Evolutionary conservation across 1,140 invertebrate genomes (phyloP), one percentile per base, ranked within the genome.

Genomic region (Penaeus chinensis): DNA sequence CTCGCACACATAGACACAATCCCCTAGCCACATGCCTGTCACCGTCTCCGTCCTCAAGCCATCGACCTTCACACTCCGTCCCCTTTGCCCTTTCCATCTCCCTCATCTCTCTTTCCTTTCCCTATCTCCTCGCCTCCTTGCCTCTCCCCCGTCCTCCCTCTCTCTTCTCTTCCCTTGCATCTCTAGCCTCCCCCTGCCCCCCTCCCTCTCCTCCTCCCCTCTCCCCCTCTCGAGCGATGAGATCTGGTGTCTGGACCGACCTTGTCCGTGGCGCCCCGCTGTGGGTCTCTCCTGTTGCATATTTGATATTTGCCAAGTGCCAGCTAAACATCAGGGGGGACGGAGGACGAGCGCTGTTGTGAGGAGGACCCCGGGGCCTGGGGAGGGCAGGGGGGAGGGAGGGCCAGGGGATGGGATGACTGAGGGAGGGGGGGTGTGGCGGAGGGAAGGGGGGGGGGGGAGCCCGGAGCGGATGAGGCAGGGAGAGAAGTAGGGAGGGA

Each of bases 261-360:
- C 69, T 74, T 74, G 69, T 24, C 37, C 37, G 69, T 24, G 69
- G 69, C 37, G 19, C 69, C 24, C 69, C 24, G 69, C n/a, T 74
- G 69, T 24, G 69, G 69, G 69, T 74, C 69, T 74, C 69, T n/a
- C 69, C 19, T 74, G 69, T 74, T 74, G 69, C 69, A 74, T 74
- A 74, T 74, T 74, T 74, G 69, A 74, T 74, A 74, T 74, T 74
- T 74, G 69, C 69, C 69, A 74, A 74, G 69, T 74, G 69, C 69
- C 69, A 74, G 69, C 37, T 37, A 37, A 74, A 74, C 69, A 18
- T 24, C 69, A 74, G 69, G 69, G 69, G 69, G 69, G 19, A 19
- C 18, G 69, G 24, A 22, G 37, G 19, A 71, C 47, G 47, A 47
- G 47, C 11, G 47, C 11, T 13, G 47, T 47, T 47, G 47, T 47